phyloP scores from a whole-genome alignment of 2,888 invertebrate species.

The Eudasyphora cyanicolor region DNA sequence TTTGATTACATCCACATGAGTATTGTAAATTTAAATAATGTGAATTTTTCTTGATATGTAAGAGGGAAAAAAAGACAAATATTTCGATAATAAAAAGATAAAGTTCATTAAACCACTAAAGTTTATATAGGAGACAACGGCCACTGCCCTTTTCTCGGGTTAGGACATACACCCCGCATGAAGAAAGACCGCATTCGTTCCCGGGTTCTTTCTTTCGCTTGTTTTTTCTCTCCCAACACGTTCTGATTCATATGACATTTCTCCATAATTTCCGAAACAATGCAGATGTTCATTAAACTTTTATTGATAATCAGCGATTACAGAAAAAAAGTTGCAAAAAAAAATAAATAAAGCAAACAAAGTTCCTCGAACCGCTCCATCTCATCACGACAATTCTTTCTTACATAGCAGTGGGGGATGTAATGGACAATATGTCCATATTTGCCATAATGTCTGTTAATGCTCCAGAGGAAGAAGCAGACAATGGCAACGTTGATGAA shows the following conservation, averaged over 20 bases:
- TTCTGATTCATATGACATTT: conserved; percentile 48
- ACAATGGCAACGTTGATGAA: background rate
- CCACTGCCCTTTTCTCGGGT: background rate
- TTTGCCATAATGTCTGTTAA: conserved; percentile 29
- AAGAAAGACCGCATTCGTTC: background rate
- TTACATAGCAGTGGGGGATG: background rate
- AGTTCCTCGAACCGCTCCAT: too few species aligned
- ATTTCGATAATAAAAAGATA: background rate
- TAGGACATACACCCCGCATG: background rate
- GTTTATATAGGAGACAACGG: background rate
- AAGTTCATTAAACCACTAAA: background rate
- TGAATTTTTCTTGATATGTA: too few species aligned
- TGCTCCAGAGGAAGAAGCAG: background rate
- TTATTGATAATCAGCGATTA: conserved; percentile 49
- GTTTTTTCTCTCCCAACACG: background rate
- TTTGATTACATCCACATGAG: too few species aligned
- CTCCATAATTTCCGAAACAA: conserved; percentile 46
- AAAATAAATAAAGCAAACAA: conserved; percentile 10
- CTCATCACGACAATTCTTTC: background rate
- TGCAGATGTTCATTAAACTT: conserved; percentile 55
- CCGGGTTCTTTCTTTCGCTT: background rate
- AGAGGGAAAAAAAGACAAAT: too few species aligned
- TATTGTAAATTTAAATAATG: too few species aligned
- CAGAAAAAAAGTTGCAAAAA: conserved; percentile 23
- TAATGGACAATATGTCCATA: background rate